phyloP scores from a whole-genome alignment of 2,797 vertebrate species.

The Crenichthys baileyi region DNA sequence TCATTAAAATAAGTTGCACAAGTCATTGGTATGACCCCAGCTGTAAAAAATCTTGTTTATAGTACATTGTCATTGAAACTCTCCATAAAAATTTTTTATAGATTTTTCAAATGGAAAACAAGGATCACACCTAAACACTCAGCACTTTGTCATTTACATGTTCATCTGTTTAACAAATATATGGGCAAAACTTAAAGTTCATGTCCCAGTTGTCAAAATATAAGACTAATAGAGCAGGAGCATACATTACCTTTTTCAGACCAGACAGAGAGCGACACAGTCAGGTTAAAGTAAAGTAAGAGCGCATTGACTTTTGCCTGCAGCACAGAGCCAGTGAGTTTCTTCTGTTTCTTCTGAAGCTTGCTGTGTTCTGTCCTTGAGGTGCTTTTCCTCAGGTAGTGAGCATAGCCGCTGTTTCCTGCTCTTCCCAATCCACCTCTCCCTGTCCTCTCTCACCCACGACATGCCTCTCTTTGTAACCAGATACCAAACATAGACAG shows the following conservation, averaged over 20 bases:
- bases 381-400: conserved; percentile 67
- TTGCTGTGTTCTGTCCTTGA: conserved; percentile 69
- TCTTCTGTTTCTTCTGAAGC: conserved; percentile 27
- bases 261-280: conserved; percentile 31
- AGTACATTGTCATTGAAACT: background rate
- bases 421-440: conserved; percentile 27
- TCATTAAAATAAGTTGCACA: background rate
- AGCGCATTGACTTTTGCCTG: conserved; percentile 40
- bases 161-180: background rate
- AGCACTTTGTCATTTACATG: background rate
- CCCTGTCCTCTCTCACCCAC: conserved; percentile 30
- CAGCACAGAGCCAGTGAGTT: conserved; percentile 35
- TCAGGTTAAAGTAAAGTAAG: conserved; percentile 4
- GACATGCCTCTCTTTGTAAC: conserved; percentile 69
- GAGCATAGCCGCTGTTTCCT: conserved; percentile 45
- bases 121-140: background rate
- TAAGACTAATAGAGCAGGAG: conserved; percentile 1
- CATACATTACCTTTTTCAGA: conserved; percentile 58
- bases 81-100: background rate
- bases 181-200: background rate
- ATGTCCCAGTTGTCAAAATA: background rate
- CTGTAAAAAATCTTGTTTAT: background rate
- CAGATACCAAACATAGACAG: conserved; percentile 70
- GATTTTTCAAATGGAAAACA: background rate
- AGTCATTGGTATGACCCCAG: background rate